Conservation (phyloP, 2,888 invertebrate genomes). For the Sepioteuthis lessoniana region DNA sequence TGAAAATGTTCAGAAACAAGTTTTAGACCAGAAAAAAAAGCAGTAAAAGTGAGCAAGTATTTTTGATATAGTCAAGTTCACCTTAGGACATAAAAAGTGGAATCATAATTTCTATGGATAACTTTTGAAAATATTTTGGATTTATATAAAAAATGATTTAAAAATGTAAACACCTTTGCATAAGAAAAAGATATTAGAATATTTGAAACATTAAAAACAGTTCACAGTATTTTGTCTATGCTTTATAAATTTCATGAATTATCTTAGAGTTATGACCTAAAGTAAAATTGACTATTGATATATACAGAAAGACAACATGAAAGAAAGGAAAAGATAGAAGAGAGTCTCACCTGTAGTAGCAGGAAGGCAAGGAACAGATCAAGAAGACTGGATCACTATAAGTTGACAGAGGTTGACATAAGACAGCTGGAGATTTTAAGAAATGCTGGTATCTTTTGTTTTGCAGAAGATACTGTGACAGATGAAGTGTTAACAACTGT, state of each 20-base stretch:
- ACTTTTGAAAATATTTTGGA: neutral
- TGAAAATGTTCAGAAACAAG: neutral
- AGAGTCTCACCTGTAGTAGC: constrained; percentile 25
- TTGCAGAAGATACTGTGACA: neutral
- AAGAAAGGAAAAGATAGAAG: neutral
- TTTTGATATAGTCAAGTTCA: neutral
- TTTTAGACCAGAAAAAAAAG: neutral
- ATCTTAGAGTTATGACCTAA: neutral
- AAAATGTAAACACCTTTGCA: too few species aligned
- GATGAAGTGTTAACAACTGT: neutral
- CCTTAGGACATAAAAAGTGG: neutral
- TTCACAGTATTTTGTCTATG: neutral
- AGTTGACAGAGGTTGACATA: neutral
- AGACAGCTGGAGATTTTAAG: neutral
- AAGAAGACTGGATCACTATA: neutral
- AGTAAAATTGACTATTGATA: constrained; percentile 11
- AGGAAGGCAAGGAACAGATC: constrained; percentile 23
- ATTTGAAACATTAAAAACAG: too few species aligned
- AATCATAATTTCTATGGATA: neutral
- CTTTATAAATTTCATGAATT: neutral
- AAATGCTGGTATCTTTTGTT: neutral
- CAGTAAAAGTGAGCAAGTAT: neutral
- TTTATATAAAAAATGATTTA: too few species aligned
- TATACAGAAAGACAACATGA: neutral
- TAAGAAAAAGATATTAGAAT: too few species aligned